Base-by-base conservation (phyloP, 2,797 vertebrate genomes). In the Fistularia tabacaria region DNA sequence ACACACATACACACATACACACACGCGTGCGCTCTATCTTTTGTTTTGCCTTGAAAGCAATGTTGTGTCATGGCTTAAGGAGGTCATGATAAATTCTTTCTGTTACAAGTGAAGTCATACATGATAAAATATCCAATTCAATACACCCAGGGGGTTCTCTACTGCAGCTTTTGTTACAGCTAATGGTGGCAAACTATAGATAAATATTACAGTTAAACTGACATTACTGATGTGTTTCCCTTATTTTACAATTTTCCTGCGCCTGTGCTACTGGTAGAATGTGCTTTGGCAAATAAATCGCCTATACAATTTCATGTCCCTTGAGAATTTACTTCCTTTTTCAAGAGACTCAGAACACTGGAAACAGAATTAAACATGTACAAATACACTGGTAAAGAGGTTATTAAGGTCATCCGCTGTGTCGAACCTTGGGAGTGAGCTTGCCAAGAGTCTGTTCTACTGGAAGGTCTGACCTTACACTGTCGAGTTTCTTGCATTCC, bases 91-190 rank as follows among this genome's bases (percentile, higher is more conserved):
- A 49, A 11, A 38, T 36, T 25, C 1, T 43, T 46, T 45, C 6
- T 43, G 25, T 44, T n/a, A 10, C 36, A n/a, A 44, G 12, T 44
- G 15, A 54, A 54, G 51, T 43, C 40, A 36, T 43, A 36, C 12
- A 25, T 25, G 51, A 14, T 42, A 53, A 43, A 53, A 36, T 52
- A 52, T 12, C 14, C 41, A 52, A 52, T 11, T 25, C 51, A 42
- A 52, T 42, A 52, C 38, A 41, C 50, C 25, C 39, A 51, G 50
- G 3, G 50, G 51, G 15, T 11, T 44, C 45, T 45, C 11, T 42
- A 6, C 14, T 1, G 10, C 40, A 14, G 14, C 10, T 39, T 42
- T 43, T 36, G 51, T 41, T 42, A 36, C 39, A 25, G 8, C 14
- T 43, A 6, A 15, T 25, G 25, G 2, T 25, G 25, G 25, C 25